Evolutionary conservation across 2,888 invertebrate genomes (phyloP).

Genomic region (Melieria picta): DNA sequence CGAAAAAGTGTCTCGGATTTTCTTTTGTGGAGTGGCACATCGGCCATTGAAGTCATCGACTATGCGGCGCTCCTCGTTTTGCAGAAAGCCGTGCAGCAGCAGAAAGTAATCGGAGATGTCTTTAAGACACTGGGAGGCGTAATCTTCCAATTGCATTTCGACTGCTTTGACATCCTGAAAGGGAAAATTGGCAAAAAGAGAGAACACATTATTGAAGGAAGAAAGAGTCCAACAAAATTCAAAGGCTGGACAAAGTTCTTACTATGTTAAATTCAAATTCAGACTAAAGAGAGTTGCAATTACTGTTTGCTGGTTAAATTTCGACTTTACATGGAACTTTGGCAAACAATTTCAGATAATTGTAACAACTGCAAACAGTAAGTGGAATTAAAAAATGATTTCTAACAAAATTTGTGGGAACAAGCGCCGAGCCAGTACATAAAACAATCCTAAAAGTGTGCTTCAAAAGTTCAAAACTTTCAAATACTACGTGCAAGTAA

Average conservation of each 20-base stretch:
- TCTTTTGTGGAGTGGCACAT: conserved; percentile 50
- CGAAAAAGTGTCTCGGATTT: conserved; percentile 49
- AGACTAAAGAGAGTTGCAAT: too few species aligned
- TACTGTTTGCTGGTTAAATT: too few species aligned
- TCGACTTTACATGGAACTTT: too few species aligned
- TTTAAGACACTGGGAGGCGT: conserved; percentile 51
- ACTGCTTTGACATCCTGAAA: conserved; percentile 54
- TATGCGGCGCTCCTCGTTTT: conserved; percentile 54
- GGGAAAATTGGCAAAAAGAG: neutral
- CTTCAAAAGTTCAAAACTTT: too few species aligned
- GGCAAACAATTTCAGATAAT: too few species aligned
- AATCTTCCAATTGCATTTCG: conserved; percentile 53
- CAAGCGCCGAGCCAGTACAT: too few species aligned
- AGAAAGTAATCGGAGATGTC: conserved; percentile 55
- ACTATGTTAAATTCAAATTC: too few species aligned
- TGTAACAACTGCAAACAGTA: too few species aligned
- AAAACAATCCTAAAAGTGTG: too few species aligned
- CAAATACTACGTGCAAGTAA: too few species aligned
- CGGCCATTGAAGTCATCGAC: conserved; percentile 51
- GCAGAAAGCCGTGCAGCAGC: conserved; percentile 58
- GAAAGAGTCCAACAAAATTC: neutral
- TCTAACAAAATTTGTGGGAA: too few species aligned
- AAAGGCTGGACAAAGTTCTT: neutral
- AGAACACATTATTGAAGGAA: neutral
- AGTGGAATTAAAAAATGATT: too few species aligned